A percentile compares a stretch with the other conserved stretches of the same genome.
Conservation (phyloP, 1,140 invertebrate genomes). For the Drosophila tropicalis region DNA sequence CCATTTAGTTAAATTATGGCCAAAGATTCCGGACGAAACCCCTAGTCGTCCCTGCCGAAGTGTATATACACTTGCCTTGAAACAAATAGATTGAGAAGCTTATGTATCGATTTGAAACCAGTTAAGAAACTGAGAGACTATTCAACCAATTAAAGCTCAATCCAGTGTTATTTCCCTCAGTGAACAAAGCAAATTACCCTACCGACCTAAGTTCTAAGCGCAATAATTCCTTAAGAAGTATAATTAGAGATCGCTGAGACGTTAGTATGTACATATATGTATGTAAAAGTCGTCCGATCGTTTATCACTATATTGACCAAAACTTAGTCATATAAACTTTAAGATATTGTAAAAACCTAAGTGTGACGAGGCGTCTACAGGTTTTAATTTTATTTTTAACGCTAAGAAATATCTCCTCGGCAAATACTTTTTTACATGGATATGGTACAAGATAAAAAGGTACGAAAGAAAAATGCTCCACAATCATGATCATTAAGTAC, state of each 20-base stretch:
- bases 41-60: background rate
- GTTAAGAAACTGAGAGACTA: background rate
- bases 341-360: background rate
- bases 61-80: background rate
- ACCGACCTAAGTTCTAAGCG: too few species aligned
- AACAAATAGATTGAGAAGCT: background rate
- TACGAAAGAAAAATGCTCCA: background rate
- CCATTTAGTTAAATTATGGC: background rate
- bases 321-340: background rate
- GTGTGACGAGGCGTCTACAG: background rate
- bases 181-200: background rate
- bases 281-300: conserved; percentile 1
- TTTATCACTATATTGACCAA: background rate
- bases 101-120: background rate
- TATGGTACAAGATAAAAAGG: background rate
- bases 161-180: background rate
- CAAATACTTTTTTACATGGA: background rate
- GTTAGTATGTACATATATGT: background rate
- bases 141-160: background rate
- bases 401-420: background rate
- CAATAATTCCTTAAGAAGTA: background rate
- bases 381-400: background rate
- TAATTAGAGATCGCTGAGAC: background rate
- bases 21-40: background rate
- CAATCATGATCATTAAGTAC: conserved; percentile 8